These are phyloP conservation scores for Bacillus rossius DNA, from an alignment of 1,140 invertebrate species.

Conservation along the genomic window DNA sequence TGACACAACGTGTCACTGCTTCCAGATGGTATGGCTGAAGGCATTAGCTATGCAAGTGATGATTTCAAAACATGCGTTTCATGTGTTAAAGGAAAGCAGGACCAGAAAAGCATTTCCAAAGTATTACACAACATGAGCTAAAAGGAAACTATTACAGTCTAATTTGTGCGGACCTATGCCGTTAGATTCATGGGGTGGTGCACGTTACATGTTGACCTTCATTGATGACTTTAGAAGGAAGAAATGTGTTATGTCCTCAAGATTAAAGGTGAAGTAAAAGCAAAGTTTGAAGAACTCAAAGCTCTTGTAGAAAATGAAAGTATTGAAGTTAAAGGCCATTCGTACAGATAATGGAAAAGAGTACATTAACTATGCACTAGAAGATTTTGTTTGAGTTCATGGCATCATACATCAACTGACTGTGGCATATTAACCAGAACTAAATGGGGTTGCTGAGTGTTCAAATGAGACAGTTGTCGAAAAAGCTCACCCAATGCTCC, in stretches of 20 bases:
- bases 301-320: conserved; percentile 19
- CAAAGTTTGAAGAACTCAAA: conserved; percentile 9
- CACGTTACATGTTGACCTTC: conserved; percentile 40
- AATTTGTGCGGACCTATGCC: conserved; percentile 44
- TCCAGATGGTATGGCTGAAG: background rate
- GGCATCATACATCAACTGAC: conserved; percentile 30
- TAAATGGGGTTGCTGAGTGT: conserved; percentile 41
- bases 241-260: conserved; percentile 39
- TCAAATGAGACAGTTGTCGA: conserved; percentile 39
- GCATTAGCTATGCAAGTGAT: conserved; percentile 6
- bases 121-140: conserved; percentile 15
- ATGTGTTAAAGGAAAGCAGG: conserved; percentile 30
- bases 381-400: conserved; percentile 9
- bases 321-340: conserved; percentile 20
- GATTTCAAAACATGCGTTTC: conserved; percentile 20
- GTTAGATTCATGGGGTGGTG: conserved; percentile 31
- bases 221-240: conserved; percentile 42
- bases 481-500: conserved; percentile 34
- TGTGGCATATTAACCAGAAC: conserved; percentile 20
- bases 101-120: conserved; percentile 20
- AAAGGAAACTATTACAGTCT: conserved; percentile 29
- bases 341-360: conserved; percentile 29
- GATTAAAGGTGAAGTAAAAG: conserved; percentile 33
- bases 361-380: conserved; percentile 20
- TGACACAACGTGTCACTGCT: background rate